A percentile compares a stretch with the other conserved stretches of the same genome.
These are phyloP conservation scores for Centropus unirufus DNA, from an alignment of 2,113 vertebrate species.

Conservation along the genomic window DNA sequence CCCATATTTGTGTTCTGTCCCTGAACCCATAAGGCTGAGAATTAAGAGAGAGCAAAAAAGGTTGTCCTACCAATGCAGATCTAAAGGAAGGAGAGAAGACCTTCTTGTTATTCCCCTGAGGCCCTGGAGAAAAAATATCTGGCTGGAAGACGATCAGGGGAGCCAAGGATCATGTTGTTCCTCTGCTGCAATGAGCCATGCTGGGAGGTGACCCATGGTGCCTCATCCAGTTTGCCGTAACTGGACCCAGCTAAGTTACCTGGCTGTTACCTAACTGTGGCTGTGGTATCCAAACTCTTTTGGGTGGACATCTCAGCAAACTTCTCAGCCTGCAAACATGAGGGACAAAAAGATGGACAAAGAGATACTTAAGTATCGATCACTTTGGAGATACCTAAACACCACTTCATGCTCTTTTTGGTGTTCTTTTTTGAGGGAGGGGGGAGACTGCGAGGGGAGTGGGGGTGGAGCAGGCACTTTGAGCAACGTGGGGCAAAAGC, in stretches of 20 bases:
- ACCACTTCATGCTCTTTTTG: background rate
- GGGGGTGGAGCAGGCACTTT: background rate
- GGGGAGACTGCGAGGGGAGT: too few relatives aligned
- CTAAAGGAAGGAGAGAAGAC: background rate
- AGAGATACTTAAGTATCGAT: background rate
- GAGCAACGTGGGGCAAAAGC: background rate
- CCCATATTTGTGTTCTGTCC: background rate
- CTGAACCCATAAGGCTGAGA: background rate
- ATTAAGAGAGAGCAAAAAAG: background rate
- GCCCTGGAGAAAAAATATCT: background rate
- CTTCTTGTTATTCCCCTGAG: background rate
- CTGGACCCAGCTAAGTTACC: background rate
- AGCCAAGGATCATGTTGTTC: background rate
- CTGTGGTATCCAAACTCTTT: background rate
- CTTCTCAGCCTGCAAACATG: background rate
- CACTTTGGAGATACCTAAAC: background rate
- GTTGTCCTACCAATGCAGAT: background rate
- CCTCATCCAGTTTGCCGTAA: background rate
- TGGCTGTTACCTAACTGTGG: background rate
- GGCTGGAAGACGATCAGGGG: background rate
- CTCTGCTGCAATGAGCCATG: fast-evolving
- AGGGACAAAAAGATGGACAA: background rate
- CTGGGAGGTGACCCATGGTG: background rate
- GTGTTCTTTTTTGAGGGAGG: background rate
- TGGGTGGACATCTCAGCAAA: background rate